phyloP scores from a whole-genome alignment of 2,888 invertebrate species.

The Ennomos erosarius region DNA sequence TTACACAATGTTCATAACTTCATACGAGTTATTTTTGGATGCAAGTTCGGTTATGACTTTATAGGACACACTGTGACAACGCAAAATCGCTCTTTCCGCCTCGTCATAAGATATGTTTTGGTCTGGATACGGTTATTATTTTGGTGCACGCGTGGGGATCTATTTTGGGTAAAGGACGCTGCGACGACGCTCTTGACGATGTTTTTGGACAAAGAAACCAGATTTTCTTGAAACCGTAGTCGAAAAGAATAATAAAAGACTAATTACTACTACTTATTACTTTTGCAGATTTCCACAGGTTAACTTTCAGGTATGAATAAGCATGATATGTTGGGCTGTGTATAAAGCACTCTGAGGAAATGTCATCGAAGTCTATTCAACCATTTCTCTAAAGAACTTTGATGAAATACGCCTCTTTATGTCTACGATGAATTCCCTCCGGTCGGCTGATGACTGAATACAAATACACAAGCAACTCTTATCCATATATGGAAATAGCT shows the following conservation, averaged over 20 bases:
- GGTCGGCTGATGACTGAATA: too few relatives aligned
- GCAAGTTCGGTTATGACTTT: slow-evolving; percentile 18
- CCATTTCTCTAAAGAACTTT: too few relatives aligned
- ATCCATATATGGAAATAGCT: slow-evolving; percentile 1
- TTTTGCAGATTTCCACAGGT: too few relatives aligned
- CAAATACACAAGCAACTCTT: background rate
- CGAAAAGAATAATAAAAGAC: too few relatives aligned
- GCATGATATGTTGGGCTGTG: too few relatives aligned
- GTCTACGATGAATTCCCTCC: background rate
- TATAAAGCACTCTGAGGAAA: too few relatives aligned
- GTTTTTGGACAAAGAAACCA: slow-evolving; percentile 20
- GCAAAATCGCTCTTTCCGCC: slow-evolving; percentile 4
- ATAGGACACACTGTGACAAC: slow-evolving; percentile 4
- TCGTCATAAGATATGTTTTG: slow-evolving; percentile 17
- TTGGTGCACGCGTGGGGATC: slow-evolving; percentile 31
- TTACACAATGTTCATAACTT: slow-evolving; percentile 17
- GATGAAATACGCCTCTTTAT: background rate
- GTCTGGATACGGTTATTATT: slow-evolving; percentile 30
- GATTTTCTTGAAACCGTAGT: slow-evolving; percentile 9
- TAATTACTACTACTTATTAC: too few relatives aligned
- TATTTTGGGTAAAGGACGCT: slow-evolving; percentile 38
- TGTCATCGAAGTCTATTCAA: too few relatives aligned
- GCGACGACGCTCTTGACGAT: slow-evolving; percentile 17
- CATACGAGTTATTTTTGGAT: slow-evolving; percentile 33
- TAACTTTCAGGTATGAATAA: too few relatives aligned